Conservation (phyloP, 1,140 invertebrate genomes). For the Drosophila suzukii region DNA sequence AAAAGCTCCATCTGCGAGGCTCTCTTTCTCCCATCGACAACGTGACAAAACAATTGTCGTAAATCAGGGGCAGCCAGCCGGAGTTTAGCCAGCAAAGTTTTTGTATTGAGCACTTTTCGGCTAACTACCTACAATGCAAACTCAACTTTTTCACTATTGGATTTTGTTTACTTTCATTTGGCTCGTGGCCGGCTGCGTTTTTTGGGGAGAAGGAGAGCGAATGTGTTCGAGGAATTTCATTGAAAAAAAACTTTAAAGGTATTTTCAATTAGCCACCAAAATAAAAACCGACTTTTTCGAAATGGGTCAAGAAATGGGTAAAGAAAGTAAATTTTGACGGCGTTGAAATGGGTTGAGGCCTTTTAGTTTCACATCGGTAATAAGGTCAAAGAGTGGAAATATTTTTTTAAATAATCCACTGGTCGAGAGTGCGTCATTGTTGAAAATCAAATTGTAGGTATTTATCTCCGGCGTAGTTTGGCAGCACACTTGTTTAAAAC, state of each 20-base stretch:
- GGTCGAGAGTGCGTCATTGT: too few species aligned
- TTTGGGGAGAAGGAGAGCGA: slow-evolving; percentile 13
- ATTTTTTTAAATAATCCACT: too few species aligned
- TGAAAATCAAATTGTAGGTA: too few species aligned
- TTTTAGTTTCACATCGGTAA: neutral
- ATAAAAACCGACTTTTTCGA: slow-evolving; percentile 7
- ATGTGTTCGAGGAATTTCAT: slow-evolving; percentile 47
- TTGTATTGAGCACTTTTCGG: slow-evolving; percentile 44
- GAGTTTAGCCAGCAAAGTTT: slow-evolving; percentile 28
- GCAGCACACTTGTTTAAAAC: too few species aligned
- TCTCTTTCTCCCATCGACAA: slow-evolving; percentile 37
- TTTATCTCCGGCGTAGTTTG: too few species aligned
- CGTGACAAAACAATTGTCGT: slow-evolving; percentile 81
- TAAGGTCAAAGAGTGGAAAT: too few species aligned
- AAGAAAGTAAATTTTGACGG: slow-evolving; percentile 6
- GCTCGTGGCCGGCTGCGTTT: slow-evolving; percentile 54
- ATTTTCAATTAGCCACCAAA: slow-evolving; percentile 58
- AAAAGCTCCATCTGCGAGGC: neutral
- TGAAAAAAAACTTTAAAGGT: slow-evolving; percentile 30
- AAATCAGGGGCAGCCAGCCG: slow-evolving; percentile 66
- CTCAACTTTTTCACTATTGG: slow-evolving; percentile 31
- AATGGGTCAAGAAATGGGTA: slow-evolving; percentile 17
- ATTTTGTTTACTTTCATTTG: slow-evolving; percentile 76
- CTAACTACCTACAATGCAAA: slow-evolving; percentile 61
- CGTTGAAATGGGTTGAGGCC: neutral